phyloP scores from a whole-genome alignment of 2,888 invertebrate species.

The Pyralis farinalis region DNA sequence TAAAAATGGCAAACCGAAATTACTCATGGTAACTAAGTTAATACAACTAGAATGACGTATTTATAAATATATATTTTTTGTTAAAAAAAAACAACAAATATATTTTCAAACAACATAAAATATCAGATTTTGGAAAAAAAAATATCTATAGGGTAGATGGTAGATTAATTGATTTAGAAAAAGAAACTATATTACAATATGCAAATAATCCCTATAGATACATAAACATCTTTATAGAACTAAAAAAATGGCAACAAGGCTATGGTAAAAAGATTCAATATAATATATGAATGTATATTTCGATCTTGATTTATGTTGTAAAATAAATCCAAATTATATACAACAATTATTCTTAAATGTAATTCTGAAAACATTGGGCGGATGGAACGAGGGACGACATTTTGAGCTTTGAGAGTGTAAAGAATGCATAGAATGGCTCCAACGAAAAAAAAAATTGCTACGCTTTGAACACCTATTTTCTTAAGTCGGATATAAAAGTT shows the following conservation, averaged over 20 bases:
- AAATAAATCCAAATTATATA: slow-evolving; percentile 6
- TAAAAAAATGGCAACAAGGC: slow-evolving; percentile 26
- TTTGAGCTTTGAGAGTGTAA: too few species aligned
- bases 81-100: slow-evolving; percentile 3
- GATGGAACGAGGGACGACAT: too few species aligned
- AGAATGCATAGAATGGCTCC: too few species aligned
- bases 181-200: too few species aligned
- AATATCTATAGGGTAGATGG: slow-evolving; percentile 16
- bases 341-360: too few species aligned
- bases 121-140: slow-evolving; percentile 23
- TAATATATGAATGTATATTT: slow-evolving; percentile 15
- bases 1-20: slow-evolving; percentile 9
- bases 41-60: slow-evolving; percentile 12
- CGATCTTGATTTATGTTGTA: too few species aligned
- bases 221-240: slow-evolving; percentile 13
- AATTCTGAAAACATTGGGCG: too few species aligned
- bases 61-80: slow-evolving; percentile 19
- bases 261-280: slow-evolving; percentile 9
- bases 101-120: slow-evolving; percentile 26
- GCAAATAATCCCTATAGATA: slow-evolving; percentile 11
- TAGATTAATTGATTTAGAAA: too few species aligned
- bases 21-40: slow-evolving; percentile 18
- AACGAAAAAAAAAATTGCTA: too few species aligned
- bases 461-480: too few species aligned
- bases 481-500: too few species aligned